These are phyloP conservation scores for Brevimyrus niger DNA, from an alignment of 2,113 vertebrate genomes.

Conservation along the genomic window DNA sequence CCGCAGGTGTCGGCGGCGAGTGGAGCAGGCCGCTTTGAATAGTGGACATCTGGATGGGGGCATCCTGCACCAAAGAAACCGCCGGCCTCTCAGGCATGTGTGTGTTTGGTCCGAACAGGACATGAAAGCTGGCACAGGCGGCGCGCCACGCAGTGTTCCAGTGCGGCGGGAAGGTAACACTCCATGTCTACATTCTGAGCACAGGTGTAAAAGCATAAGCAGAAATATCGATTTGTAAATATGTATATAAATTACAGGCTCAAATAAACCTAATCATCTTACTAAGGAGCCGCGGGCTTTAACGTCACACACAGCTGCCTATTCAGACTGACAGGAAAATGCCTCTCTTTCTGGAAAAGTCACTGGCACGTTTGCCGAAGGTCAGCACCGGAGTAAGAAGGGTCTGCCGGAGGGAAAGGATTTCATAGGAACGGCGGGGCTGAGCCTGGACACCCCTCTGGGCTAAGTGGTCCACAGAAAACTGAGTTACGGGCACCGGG, in stretches of 20 bases:
- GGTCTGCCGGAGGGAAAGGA: background rate
- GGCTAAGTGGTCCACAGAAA: constrained; percentile 4
- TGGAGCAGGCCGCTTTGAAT: background rate
- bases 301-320: background rate
- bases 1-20: background rate
- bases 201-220: background rate
- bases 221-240: background rate
- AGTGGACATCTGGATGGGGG: background rate
- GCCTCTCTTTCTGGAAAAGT: background rate
- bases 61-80: background rate
- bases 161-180: background rate
- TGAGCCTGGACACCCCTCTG: background rate
- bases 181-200: constrained; percentile 6
- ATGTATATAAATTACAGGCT: background rate
- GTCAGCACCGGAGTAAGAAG: background rate
- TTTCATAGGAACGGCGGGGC: background rate
- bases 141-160: background rate
- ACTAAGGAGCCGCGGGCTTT: background rate
- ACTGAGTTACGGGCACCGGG: background rate
- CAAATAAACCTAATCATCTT: background rate
- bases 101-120: constrained; percentile 13
- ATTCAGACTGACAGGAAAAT: background rate
- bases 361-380: background rate
- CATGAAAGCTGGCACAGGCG: background rate
- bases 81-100: background rate